Base-by-base conservation (phyloP, 2,797 vertebrate genomes). In the Masticophis lateralis region DNA sequence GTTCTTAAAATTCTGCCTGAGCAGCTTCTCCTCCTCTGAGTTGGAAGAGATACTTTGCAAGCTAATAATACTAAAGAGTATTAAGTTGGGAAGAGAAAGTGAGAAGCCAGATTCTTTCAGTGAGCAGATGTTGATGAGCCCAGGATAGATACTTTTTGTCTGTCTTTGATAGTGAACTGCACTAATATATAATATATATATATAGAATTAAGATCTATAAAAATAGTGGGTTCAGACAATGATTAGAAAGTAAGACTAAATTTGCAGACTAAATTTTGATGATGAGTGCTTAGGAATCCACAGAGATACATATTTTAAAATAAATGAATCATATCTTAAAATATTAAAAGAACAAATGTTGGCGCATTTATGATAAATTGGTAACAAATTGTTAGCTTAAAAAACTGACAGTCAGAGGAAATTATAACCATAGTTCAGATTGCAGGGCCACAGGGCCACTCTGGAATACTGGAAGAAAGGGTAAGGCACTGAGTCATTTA, bases 391-490 rank as follows among this genome's bases (percentile, higher is more conserved):
- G 11, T 63, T 94, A 32, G 28, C 93, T 94, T 92, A 87, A 94
- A 94, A 93, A n/a, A 8, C 91, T 94, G 89, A 66, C 43, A 91
- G 83, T 56, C 55, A 94, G 47, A 95, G 18, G 37, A 94, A 95
- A 94, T 93, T 79, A 69, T 93, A 87, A 27, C 27, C 91, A 95
- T 20, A 4, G 92, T 96, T 96, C 88, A 91, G 86, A 93, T 94
- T 2, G 0, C 9, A 94, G 37, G 20, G 69, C 16, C 87, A 92
- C 95, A 47, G 37, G 94, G 69, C 88, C 55, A 94, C 92, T 95
- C 60, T 92, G 56, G 90, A 91, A 96, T 43, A 53, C 22, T 87
- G 93, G 95, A 96, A 92, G 92, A 95, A 94, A 93, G 90, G 20
- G 12, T 91, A 95, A 95, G 61, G 51, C 60, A 94, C 90, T 20